Conservation (phyloP, 2,113 vertebrate species). For the Stictonetta naevosa region DNA sequence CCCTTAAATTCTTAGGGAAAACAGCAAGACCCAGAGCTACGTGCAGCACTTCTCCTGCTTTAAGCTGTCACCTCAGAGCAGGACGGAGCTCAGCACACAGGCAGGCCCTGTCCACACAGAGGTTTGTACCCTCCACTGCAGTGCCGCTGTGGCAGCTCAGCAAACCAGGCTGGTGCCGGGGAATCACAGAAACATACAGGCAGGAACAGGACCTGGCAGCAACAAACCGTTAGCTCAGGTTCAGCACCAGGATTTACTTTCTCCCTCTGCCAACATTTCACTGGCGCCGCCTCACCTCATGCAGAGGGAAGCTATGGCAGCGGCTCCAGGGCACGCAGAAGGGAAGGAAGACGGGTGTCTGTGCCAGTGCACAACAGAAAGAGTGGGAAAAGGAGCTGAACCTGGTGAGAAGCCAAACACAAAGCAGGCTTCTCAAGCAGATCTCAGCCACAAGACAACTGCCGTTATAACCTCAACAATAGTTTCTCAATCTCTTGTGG, state of each 20-base stretch:
- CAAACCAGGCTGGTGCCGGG: not conserved
- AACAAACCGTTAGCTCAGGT: not conserved
- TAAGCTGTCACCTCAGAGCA: not conserved
- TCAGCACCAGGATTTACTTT: not conserved
- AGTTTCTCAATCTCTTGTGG: not conserved
- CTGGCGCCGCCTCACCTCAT: not conserved
- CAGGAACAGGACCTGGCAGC: not conserved
- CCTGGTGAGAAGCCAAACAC: not conserved
- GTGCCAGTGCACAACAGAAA: not conserved
- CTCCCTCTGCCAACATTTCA: not conserved
- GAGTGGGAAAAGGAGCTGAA: accelerated
- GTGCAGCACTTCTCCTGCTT: not conserved
- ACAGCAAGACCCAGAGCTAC: not conserved
- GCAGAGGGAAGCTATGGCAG: not conserved
- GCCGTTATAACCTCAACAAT: not conserved
- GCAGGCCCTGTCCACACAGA: not conserved
- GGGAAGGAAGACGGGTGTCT: not conserved
- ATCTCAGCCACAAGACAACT: not conserved
- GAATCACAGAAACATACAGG: not conserved
- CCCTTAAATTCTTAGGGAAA: not conserved
- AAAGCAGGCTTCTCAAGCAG: not conserved
- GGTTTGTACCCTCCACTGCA: not conserved
- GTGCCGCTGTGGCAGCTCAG: not conserved
- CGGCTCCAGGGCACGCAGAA: not conserved
- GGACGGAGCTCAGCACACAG: not conserved